Evolutionary conservation across 2,888 invertebrate genomes (phyloP), one percentile per base, ranked within the genome.

Genomic region (Melanostoma mellinum): DNA sequence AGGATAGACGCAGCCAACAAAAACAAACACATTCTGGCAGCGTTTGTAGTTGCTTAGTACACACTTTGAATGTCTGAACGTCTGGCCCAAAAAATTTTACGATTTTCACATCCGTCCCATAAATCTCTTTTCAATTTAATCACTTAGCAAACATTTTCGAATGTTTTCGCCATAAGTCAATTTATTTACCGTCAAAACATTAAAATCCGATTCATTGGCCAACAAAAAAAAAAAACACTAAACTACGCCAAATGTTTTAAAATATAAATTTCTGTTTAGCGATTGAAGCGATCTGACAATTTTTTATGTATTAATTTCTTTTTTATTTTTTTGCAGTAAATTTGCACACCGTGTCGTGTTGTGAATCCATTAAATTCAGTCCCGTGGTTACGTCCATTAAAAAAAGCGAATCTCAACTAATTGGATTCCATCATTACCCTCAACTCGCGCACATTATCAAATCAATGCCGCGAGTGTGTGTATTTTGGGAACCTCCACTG

Each of bases 211-310:
- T 20, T 20, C 20, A 20, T 20, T 20, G 20, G 1, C 20, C 20
- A 20, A 1, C 38, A 55, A 55, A 20, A 55, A 10, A 36, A 2
- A 50, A 1, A 36, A 36, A 6, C 3, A 55, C 1, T 9, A 9
- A 50, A 52, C 33, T 35, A 4, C 10, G 6, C 8, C 42, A 20
- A 20, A 20, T 20, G 20, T 20, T 20, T 42, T 42, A 46, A 46
- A 46, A 46, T 46, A 20, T 20, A 46, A 10, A 10, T 46, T 46
- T 10, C 0, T 46, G 69, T 42, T 61, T 48, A 36, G 69, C 69
- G 56, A 69, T 69, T 69, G 77, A 77, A 71, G 42, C 63, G 33
- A 56, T 63, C 56, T 50, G 38, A 55, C 44, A 56, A 36, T 46
- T 52, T 58, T 40, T 20, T 20, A 20, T 20, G 20, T 20, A 20